Evolutionary conservation across 2,113 vertebrate species (phyloP).

Genomic region (Ia io): DNA sequence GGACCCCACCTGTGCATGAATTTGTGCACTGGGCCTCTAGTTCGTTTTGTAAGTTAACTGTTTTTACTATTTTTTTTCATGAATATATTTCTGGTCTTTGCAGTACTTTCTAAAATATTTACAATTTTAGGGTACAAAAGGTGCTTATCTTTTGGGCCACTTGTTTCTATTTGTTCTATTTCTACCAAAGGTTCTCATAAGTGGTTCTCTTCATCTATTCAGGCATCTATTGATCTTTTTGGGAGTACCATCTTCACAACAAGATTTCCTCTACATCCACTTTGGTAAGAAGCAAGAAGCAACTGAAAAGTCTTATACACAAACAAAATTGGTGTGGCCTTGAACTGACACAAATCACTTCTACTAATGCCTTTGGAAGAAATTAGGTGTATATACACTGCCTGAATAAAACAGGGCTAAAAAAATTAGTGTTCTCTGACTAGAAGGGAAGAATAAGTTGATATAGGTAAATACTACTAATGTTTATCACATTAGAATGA

Average conservation of each 20-base stretch:
- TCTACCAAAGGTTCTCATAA: neutral
- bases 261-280: neutral
- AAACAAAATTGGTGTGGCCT: neutral
- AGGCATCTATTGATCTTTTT: neutral
- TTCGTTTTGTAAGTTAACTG: neutral
- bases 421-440: neutral
- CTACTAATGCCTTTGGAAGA: too few relatives aligned
- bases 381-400: neutral
- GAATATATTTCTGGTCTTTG: neutral
- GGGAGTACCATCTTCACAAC: neutral
- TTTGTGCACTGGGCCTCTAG: too few relatives aligned
- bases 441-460: neutral
- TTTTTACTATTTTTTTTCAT: neutral
- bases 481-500: neutral
- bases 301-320: neutral
- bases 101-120: neutral
- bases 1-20: too few relatives aligned
- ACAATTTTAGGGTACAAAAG: neutral
- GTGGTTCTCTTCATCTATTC: neutral
- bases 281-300: neutral
- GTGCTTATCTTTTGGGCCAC: neutral
- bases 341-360: neutral
- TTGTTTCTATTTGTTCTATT: neutral
- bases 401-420: accelerated
- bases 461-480: neutral